Evolutionary conservation across 2,888 invertebrate genomes (phyloP).

Genomic region (Eumacrocentrus americanus): DNA sequence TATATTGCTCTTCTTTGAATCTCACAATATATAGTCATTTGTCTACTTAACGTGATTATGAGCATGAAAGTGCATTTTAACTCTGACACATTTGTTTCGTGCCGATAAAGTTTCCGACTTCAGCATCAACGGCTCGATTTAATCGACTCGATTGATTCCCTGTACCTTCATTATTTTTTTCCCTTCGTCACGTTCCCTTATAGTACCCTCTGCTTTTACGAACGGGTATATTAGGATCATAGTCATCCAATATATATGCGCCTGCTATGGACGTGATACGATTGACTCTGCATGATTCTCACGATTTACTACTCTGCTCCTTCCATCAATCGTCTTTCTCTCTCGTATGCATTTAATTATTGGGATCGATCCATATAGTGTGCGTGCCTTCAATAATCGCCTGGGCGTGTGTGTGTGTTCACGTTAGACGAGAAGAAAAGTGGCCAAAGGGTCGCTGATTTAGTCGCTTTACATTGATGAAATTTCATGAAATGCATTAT

Average conservation of each 20-base stretch:
- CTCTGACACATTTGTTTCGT: background rate
- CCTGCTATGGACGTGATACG: slow-evolving; percentile 27
- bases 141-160: slow-evolving; percentile 17
- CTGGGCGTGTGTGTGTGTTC: too few species aligned
- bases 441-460: too few species aligned
- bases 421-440: too few species aligned
- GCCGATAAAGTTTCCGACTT: slow-evolving; percentile 3
- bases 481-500: too few species aligned
- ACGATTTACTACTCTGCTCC: slow-evolving; percentile 21
- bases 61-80: slow-evolving; percentile 8
- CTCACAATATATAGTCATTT: background rate
- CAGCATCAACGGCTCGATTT: background rate
- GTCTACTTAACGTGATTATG: slow-evolving; percentile 6
- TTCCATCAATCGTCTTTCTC: slow-evolving; percentile 23
- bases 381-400: too few species aligned
- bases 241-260: slow-evolving; percentile 25
- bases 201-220: too few species aligned
- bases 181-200: slow-evolving; percentile 28
- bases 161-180: slow-evolving; percentile 13
- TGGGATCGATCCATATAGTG: too few species aligned
- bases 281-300: slow-evolving; percentile 31
- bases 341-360: too few species aligned
- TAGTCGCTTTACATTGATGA: too few species aligned
- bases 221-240: slow-evolving; percentile 37
- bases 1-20: too few species aligned